Evolutionary conservation across 2,113 vertebrate species (phyloP).

Genomic region (Mixornis gularis): DNA sequence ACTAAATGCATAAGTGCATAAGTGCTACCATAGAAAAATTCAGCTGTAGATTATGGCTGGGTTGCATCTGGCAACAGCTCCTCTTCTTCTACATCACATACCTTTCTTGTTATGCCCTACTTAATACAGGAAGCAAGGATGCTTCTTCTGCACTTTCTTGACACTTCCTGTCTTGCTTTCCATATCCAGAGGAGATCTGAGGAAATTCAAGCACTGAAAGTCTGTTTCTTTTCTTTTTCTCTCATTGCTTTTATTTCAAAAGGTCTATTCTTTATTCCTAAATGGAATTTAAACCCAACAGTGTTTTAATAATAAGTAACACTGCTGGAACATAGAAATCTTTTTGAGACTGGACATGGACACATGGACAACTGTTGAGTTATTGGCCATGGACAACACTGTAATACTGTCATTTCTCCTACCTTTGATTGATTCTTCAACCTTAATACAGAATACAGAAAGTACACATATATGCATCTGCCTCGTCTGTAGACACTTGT

Average conservation of each 20-base stretch:
- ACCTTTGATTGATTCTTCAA: neutral
- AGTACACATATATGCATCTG: neutral
- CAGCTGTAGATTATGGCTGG: neutral
- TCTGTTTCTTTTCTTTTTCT: neutral
- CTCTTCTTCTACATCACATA: neutral
- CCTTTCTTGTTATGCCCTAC: neutral
- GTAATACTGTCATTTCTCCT: neutral
- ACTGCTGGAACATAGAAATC: neutral
- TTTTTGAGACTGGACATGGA: neutral
- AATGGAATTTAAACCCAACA: neutral
- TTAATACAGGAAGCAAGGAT: neutral
- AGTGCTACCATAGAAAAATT: neutral
- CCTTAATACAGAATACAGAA: neutral
- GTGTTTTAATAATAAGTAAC: neutral
- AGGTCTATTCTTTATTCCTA: neutral
- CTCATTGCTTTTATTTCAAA: neutral
- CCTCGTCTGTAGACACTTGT: neutral
- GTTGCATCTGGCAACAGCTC: neutral
- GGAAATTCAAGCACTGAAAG: neutral
- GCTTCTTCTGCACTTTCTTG: neutral
- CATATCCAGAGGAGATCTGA: neutral
- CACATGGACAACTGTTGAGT: neutral
- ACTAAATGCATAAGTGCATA: neutral
- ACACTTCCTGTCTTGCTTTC: neutral
- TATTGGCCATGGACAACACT: neutral